phyloP scores from a whole-genome alignment of 2,888 invertebrate genomes.

The Xestia c-nigrum region DNA sequence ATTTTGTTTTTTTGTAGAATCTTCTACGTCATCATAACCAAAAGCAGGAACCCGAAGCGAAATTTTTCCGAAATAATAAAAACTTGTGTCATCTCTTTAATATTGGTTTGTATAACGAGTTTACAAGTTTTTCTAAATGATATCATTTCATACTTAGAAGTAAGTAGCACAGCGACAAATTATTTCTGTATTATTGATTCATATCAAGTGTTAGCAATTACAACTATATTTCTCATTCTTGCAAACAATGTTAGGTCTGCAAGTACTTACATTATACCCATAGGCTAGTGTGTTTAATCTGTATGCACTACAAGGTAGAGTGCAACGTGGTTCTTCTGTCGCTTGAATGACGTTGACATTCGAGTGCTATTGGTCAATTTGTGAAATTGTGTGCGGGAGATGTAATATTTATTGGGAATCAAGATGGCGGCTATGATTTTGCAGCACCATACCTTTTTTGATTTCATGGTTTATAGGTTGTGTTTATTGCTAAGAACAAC shows the following conservation, averaged over 20 bases:
- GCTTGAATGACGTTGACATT: background rate
- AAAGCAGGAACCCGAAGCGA: conserved; percentile 30
- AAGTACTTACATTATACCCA: background rate
- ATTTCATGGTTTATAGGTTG: background rate
- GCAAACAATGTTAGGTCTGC: conserved; percentile 24
- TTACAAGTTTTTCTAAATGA: conserved; percentile 79
- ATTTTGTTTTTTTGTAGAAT: conserved; percentile 75
- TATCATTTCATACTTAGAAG: conserved; percentile 59
- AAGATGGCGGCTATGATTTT: background rate
- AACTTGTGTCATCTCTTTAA: conserved; percentile 71
- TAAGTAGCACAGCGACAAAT: background rate
- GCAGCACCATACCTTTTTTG: no score
- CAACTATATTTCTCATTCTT: conserved; percentile 66
- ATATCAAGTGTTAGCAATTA: conserved; percentile 64
- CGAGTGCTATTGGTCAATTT: background rate
- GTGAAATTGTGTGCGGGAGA: background rate
- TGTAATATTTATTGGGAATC: background rate
- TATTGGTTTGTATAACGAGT: conserved; percentile 72
- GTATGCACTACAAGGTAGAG: background rate
- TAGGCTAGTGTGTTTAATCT: background rate
- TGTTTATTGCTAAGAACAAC: background rate
- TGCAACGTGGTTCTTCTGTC: background rate
- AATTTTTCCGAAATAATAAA: conserved; percentile 56
- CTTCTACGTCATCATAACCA: conserved; percentile 72
- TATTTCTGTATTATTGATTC: conserved; percentile 65